Evolutionary conservation across 2,113 vertebrate genomes (phyloP).

Genomic region (Centropus unirufus): DNA sequence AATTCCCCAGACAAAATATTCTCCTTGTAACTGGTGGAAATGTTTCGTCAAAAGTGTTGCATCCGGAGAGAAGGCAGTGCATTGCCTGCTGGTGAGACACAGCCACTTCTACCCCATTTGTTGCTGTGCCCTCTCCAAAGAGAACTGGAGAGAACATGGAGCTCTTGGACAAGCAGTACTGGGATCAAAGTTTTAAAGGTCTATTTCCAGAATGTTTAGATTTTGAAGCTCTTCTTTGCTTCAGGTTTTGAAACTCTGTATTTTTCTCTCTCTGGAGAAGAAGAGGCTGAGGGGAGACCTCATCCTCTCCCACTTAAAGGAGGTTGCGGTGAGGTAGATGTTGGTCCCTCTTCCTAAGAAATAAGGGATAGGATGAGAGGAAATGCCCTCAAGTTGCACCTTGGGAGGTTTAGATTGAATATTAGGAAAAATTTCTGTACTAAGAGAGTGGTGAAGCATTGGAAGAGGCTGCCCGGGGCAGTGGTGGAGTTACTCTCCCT

Average conservation of each 20-base stretch:
- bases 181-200: background rate
- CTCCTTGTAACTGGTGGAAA: background rate
- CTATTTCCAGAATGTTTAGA: background rate
- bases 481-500: too few species aligned
- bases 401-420: too few species aligned
- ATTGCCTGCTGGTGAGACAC: background rate
- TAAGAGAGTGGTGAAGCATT: too few species aligned
- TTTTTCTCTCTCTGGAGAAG: too few species aligned
- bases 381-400: too few species aligned
- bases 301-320: too few species aligned
- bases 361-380: too few species aligned
- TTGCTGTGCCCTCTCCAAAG: background rate
- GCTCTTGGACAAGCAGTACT: background rate
- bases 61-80: background rate
- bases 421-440: too few species aligned
- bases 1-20: background rate
- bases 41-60: background rate
- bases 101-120: fast-evolving
- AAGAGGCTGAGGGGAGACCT: too few species aligned
- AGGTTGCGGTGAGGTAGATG: too few species aligned
- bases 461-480: too few species aligned
- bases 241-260: background rate
- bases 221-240: background rate
- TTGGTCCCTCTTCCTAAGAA: too few species aligned
- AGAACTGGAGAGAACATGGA: fast-evolving